Evolutionary conservation across 2,888 invertebrate species (phyloP), one percentile per base, ranked within the genome.

Genomic region (Stenurella melanura): DNA sequence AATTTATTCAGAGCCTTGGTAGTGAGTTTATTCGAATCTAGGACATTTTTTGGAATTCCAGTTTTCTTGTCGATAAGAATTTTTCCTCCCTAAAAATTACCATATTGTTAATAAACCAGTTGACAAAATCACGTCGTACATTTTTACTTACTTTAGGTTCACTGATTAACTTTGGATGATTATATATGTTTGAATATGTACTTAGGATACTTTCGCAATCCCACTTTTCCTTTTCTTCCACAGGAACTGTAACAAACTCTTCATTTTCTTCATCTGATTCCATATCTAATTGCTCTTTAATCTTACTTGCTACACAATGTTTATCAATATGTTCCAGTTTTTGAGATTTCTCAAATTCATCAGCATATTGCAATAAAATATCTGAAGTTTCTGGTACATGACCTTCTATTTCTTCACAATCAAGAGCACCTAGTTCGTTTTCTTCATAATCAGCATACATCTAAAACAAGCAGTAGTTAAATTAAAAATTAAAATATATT

Each of bases 141-240:
- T 71, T 70, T 54, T 38, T 42, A 81, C 86, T 85, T 87, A 93
- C 94, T 89, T 92, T 93, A 0, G 94, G 93, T 85, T 96, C 96
- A 66, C 92, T 91, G 70, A 98, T 97, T 21, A 97, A 85, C 88
- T 95, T 96, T 0, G 98, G 98, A 90, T 96, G 96, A 90, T 98
- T 98, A 88, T 97, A 97, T 71, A 96, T 91, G 87, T 95, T 98
- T 9, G 97, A 97, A 88, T 96, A 96, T 0, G 96, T 97, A 19
- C 96, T 95, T 6, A 98, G 90, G 82, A 98, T 95, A 74, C 96
- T 96, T 90, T 98, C 96, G 86, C 98, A 98, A 90, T 98, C 98
- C 96, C 95, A 97, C 88, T 93, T 94, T 79, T 93, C 92, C 81
- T 93, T 92, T 71, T 93, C 92, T 34, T 93, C 92, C 0, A 94